Evolutionary conservation across 2,888 invertebrate genomes (phyloP), one percentile per base, ranked within the genome.

Genomic region (Lissocephala sabroskyi): DNA sequence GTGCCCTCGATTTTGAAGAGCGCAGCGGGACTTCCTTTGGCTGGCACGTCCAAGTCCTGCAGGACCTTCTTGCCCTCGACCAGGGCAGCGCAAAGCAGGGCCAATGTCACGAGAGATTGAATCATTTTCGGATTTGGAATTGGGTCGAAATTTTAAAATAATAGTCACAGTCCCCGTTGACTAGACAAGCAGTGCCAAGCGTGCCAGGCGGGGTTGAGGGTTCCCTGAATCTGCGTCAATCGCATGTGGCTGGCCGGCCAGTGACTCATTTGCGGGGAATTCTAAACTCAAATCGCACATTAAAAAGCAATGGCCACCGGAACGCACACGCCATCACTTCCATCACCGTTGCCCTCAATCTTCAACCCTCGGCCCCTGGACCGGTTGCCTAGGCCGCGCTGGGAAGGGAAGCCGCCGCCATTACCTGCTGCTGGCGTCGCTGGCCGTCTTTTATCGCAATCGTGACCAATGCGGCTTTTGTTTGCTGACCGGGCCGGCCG

Each of bases 401-500:
- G n/a, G n/a, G n/a, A n/a, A 11, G 26, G 14, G 19, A 26, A 23
- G 23, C 11, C 19, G 29, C 29, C 18, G 37, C 29, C 28, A 37
- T 32, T 43, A 14, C 13, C n/a, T 19, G 39, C 14, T 5, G 13
- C n/a, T 17, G 6, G 26, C 26, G 9, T 28, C 37, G 23, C 49
- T 41, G 23, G 4, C 14, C 45, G 30, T 13, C 23, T 37, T 37
- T 19, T 26, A 19, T 7, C 11, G 23, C 28, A 56, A 41, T 63
- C 67, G 76, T 76, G 67, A 76, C 59, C 61, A 52, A 47, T 49
- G 49, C 54, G 56, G 75, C 75, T 65, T 59, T 64, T 57, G 58
- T 52, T 49, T 49, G 36, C 23, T 19, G 17, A 35, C 35, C 35
- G 9, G 35, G 35, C 35, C 53, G 29, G 41, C 41, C 41, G 42